Conservation (phyloP, 1,140 invertebrate genomes). For the Trachymyrmex septentrionalis region DNA sequence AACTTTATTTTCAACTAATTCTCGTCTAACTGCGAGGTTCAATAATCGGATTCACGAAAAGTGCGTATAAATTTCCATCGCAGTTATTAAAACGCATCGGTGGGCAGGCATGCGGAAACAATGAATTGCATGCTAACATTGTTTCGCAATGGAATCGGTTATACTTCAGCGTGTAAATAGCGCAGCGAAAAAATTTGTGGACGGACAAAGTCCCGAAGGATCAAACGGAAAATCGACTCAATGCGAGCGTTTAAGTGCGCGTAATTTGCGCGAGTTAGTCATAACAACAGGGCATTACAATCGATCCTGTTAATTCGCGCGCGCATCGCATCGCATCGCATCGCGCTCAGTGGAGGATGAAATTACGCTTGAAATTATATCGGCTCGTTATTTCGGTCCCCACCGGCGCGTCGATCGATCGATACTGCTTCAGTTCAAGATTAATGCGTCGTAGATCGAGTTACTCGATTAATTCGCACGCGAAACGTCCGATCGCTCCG, state of each 20-base stretch:
- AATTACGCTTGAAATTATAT: slow-evolving; percentile 82
- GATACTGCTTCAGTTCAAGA: slow-evolving; percentile 43
- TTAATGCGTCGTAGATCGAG: slow-evolving; percentile 49
- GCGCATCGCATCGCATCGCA: slow-evolving; percentile 58
- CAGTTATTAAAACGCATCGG: neutral
- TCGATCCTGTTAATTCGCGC: slow-evolving; percentile 78
- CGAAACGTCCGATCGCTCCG: neutral
- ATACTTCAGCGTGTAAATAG: neutral
- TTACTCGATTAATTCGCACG: slow-evolving; percentile 44
- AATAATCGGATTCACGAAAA: neutral
- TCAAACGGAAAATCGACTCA: slow-evolving; percentile 49
- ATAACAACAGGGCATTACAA: slow-evolving; percentile 71
- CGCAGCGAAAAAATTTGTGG: neutral
- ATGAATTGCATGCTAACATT: neutral
- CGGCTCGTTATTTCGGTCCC: slow-evolving; percentile 74
- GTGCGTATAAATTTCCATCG: neutral
- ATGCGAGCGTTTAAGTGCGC: slow-evolving; percentile 56
- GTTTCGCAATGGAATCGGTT: neutral
- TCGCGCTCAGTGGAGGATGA: slow-evolving; percentile 71
- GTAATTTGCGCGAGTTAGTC: slow-evolving; percentile 72
- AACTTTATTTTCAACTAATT: neutral
- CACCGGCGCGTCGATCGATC: slow-evolving; percentile 66
- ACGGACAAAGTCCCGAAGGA: slow-evolving; percentile 8
- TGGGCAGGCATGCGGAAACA: neutral
- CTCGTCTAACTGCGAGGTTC: neutral